phyloP scores from a whole-genome alignment of 2,113 vertebrate species.

The Irena cyanogastra region DNA sequence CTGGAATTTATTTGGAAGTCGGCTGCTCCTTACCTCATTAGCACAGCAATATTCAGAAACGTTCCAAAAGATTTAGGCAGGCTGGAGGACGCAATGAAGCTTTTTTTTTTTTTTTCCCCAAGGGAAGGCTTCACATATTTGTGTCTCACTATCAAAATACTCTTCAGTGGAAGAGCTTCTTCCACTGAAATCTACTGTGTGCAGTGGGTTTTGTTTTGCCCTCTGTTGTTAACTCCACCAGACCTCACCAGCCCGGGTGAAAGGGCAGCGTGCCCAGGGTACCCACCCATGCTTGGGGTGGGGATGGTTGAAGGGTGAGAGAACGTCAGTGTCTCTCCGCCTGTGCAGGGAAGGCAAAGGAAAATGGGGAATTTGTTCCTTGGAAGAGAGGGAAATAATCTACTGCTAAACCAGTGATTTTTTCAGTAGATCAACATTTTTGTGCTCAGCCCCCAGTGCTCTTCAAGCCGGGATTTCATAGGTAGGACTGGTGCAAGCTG shows the following conservation, averaged over 20 bases:
- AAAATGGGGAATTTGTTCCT: background rate
- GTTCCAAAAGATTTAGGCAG: background rate
- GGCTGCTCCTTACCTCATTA: background rate
- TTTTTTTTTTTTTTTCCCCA: background rate
- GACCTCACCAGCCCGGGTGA: fast-evolving
- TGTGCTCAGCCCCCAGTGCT: background rate
- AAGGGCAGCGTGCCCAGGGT: background rate
- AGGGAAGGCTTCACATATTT: background rate
- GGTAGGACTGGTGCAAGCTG: background rate
- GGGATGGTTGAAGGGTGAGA: background rate
- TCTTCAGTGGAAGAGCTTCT: background rate
- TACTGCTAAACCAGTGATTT: background rate
- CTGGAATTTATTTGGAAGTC: background rate
- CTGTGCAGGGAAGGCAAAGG: background rate
- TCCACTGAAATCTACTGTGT: background rate
- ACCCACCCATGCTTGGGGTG: fast-evolving
- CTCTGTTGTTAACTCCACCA: background rate
- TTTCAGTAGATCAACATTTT: background rate
- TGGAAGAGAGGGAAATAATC: background rate
- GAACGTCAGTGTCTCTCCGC: background rate
- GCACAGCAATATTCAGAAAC: background rate
- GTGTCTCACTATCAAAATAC: background rate
- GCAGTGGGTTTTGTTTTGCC: background rate
- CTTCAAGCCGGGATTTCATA: background rate
- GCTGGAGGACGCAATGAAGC: background rate